These are phyloP conservation scores for Epiblema foenella DNA, from an alignment of 2,888 invertebrate species.

Conservation along the genomic window DNA sequence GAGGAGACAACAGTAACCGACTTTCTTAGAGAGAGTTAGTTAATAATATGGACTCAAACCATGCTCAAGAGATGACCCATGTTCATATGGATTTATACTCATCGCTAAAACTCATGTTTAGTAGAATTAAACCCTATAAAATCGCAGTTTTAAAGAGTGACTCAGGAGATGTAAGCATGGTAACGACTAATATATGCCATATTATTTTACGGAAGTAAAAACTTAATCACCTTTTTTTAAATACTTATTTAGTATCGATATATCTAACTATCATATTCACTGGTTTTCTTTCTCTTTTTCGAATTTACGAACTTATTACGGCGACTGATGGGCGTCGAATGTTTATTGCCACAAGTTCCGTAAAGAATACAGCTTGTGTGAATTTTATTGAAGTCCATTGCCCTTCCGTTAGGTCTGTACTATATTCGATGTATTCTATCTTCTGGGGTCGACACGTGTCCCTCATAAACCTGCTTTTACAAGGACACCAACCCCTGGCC, in stretches of 20 bases:
- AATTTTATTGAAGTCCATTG: constrained; percentile 43
- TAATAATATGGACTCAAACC: too few relatives aligned
- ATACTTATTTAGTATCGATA: neutral
- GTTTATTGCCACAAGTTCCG: constrained; percentile 39
- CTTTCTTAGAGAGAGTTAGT: too few relatives aligned
- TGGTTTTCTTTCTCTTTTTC: constrained; percentile 21
- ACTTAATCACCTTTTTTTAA: too few relatives aligned
- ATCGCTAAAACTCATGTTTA: too few relatives aligned
- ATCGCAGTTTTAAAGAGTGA: too few relatives aligned
- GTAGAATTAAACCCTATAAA: too few relatives aligned
- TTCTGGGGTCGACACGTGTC: constrained; percentile 73
- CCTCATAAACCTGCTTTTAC: constrained; percentile 79
- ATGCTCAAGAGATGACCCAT: too few relatives aligned
- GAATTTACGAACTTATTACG: constrained; percentile 37
- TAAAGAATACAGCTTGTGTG: constrained; percentile 42
- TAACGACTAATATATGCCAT: too few relatives aligned
- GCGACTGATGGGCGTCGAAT: constrained; percentile 22
- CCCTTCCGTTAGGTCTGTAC: constrained; percentile 45
- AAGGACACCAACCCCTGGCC: constrained; percentile 64
- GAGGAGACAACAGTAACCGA: too few relatives aligned
- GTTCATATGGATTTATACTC: too few relatives aligned
- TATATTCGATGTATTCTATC: constrained; percentile 55
- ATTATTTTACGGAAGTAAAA: too few relatives aligned
- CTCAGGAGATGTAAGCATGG: too few relatives aligned
- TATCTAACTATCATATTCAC: constrained; percentile 7